These are phyloP conservation scores for Steinernema scapterisci DNA, from an alignment of 2,888 invertebrate genomes.

Conservation along the genomic window DNA sequence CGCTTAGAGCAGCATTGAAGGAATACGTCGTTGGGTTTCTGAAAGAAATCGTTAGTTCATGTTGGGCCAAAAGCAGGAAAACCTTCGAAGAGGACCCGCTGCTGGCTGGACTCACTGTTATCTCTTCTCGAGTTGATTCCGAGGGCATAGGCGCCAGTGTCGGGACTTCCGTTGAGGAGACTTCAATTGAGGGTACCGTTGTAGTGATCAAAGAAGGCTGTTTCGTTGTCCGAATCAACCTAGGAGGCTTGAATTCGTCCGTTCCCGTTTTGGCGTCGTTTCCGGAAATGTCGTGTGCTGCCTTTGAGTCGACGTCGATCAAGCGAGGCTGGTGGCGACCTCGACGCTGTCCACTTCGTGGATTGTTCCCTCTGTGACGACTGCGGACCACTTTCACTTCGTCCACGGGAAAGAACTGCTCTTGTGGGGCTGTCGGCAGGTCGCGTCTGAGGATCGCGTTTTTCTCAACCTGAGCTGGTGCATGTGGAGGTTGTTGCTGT, in stretches of 20 bases:
- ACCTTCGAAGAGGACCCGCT: not conserved
- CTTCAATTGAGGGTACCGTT: not conserved
- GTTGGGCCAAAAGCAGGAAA: not conserved
- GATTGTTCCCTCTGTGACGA: constrained; percentile 26
- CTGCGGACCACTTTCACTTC: constrained; percentile 22
- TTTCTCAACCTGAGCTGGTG: not conserved
- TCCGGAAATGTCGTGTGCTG: not conserved
- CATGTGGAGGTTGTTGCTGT: constrained; percentile 31
- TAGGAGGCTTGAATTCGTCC: not conserved
- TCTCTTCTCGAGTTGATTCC: not conserved
- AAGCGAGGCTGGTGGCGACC: constrained; percentile 15
- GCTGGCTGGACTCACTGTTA: not conserved
- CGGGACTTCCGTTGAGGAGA: not conserved
- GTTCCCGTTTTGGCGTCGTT: constrained; percentile 2
- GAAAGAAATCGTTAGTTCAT: not conserved
- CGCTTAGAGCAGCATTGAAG: constrained; percentile 57
- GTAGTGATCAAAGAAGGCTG: not conserved
- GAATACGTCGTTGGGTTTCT: constrained; percentile 56
- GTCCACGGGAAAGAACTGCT: constrained; percentile 48
- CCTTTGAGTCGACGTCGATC: constrained; percentile 18
- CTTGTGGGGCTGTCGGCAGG: constrained; percentile 48
- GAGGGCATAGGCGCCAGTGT: constrained; percentile 18
- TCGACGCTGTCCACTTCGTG: not conserved
- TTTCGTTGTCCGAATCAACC: not conserved
- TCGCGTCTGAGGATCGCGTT: constrained; percentile 39